Conservation (phyloP, 2,113 vertebrate species). For the Forbesichthys papilliferus region DNA sequence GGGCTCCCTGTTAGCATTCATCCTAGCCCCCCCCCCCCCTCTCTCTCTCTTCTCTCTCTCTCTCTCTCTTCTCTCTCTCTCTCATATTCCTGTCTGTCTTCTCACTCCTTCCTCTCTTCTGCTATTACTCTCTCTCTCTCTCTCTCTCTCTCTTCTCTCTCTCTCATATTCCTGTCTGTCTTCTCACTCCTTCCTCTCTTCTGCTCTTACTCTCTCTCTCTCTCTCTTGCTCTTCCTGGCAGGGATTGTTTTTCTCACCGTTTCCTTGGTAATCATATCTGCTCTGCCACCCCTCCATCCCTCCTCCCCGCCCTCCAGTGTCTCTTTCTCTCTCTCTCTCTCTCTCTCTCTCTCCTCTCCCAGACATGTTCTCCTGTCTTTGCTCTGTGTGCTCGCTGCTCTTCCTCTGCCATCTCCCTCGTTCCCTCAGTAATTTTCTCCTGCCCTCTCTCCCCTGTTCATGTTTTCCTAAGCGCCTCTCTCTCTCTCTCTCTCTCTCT, state of each 20-base stretch:
- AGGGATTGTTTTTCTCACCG: conserved; percentile 27
- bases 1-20: conserved; percentile 81
- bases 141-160: conserved; percentile 62
- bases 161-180: conserved; percentile 57
- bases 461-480: conserved; percentile 53
- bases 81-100: conserved; percentile 54
- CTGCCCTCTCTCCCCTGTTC: conserved; percentile 33
- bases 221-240: conserved; percentile 1
- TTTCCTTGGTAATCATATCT: conserved; percentile 20
- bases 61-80: conserved; percentile 64
- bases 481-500: conserved; percentile 8
- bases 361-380: conserved; percentile 52
- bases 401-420: conserved; percentile 53
- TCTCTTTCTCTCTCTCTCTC: conserved; percentile 31
- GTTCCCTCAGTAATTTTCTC: conserved; percentile 56
- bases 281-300: neutral
- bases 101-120: conserved; percentile 30
- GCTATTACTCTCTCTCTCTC: conserved; percentile 19
- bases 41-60: conserved; percentile 43
- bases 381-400: conserved; percentile 37
- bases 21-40: conserved; percentile 59
- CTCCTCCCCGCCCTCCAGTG: neutral
- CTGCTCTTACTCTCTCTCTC: neutral
- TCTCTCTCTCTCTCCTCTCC: conserved; percentile 63
- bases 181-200: conserved; percentile 34